phyloP scores from a whole-genome alignment of 1,140 invertebrate species.

The Hyphantria cunea region DNA sequence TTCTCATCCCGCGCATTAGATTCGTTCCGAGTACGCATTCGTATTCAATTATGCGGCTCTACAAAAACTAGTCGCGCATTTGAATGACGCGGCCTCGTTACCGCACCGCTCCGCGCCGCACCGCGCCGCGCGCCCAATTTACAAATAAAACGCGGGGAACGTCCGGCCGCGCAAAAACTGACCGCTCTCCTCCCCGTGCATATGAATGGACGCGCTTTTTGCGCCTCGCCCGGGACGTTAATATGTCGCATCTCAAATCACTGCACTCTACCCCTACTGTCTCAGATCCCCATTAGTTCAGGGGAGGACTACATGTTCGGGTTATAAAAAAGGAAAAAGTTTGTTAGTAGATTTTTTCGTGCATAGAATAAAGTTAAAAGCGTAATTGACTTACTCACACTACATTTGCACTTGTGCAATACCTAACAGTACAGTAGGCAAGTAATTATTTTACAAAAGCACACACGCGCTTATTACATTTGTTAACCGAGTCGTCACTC shows the following conservation, averaged over 20 bases:
- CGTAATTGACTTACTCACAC: no score
- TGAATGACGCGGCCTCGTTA: constrained; percentile 59
- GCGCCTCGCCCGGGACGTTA: constrained; percentile 35
- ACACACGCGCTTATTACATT: no score
- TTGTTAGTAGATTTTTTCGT: no score
- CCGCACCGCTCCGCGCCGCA: constrained; percentile 33
- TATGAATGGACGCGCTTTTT: constrained; percentile 74
- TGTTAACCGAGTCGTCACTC: no score
- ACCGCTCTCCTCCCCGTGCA: constrained; percentile 65
- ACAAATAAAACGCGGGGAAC: constrained; percentile 76
- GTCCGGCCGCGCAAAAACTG: constrained; percentile 74
- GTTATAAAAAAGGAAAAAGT: no score
- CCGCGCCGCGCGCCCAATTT: constrained; percentile 61
- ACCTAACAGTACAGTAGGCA: no score
- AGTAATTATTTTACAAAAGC: no score
- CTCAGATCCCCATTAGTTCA: not conserved
- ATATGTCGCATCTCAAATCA: constrained; percentile 54
- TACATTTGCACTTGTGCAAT: no score
- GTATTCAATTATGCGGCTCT: constrained; percentile 70
- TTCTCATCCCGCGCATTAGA: constrained; percentile 58
- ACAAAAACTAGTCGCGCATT: constrained; percentile 76
- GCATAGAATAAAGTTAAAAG: no score
- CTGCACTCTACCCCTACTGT: constrained; percentile 21
- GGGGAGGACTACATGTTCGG: no score
- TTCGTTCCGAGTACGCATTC: constrained; percentile 65